Evolutionary conservation across 2,797 vertebrate genomes (phyloP).

Genomic region (Buphagus erythrorhynchus): DNA sequence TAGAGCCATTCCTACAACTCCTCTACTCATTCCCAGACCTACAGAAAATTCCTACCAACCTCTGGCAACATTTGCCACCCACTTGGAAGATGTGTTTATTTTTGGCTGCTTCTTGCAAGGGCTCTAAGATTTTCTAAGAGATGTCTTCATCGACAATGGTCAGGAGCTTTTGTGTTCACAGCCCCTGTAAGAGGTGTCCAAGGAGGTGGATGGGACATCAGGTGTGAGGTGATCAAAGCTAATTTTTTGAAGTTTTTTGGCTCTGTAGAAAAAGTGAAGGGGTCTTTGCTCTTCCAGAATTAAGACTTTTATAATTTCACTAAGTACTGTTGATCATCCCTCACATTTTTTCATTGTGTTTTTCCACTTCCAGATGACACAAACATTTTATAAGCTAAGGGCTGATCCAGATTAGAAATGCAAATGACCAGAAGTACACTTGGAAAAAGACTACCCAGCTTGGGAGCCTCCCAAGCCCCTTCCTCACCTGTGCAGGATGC

Average conservation of each 20-base stretch:
- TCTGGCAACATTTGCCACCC: not conserved
- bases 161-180: not conserved
- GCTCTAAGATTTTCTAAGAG: not conserved
- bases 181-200: not conserved
- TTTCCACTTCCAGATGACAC: not conserved
- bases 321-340: not conserved
- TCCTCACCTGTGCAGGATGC: not conserved
- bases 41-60: not conserved
- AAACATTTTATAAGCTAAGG: not conserved
- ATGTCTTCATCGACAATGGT: rapidly evolving
- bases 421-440: not conserved
- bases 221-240: not conserved
- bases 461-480: not conserved
- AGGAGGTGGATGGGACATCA: not conserved
- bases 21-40: not conserved
- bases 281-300: constrained; percentile 2
- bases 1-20: not conserved
- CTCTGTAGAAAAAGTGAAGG: not conserved
- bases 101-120: not conserved
- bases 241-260: not conserved
- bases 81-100: not conserved
- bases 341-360: rapidly evolving
- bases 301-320: constrained; percentile 8
- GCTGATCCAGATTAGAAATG: rapidly evolving
- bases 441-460: not conserved